Percentiles rank a stretch among this genome's conserved stretches.
These are phyloP conservation scores for Cnemophilus loriae DNA, from an alignment of 2,113 vertebrate species.

Conservation along the genomic window DNA sequence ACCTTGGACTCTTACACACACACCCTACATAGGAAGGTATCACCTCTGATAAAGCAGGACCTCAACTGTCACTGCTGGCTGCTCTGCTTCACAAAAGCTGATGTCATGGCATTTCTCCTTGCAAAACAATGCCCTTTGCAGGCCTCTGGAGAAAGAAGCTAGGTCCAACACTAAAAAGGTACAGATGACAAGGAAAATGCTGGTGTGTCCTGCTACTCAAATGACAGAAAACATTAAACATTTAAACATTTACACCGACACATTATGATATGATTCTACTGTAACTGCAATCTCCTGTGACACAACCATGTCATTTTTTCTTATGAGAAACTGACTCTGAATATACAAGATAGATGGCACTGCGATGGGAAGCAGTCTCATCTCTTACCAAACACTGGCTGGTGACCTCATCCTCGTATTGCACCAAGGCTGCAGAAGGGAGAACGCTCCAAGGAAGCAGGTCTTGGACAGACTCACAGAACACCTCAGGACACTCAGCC, in stretches of 20 bases:
- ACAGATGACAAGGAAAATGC: neutral
- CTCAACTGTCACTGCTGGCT: neutral
- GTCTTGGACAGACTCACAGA: neutral
- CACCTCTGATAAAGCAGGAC: neutral
- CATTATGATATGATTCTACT: neutral
- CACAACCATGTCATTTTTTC: neutral
- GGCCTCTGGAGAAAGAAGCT: neutral
- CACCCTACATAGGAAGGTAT: neutral
- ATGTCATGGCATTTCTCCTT: neutral
- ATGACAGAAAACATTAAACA: neutral
- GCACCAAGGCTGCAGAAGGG: neutral
- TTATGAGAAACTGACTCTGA: neutral
- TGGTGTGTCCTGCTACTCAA: neutral
- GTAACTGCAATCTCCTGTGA: neutral
- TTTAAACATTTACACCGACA: neutral
- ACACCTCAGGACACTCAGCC: neutral
- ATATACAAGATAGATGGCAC: neutral
- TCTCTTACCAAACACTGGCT: neutral
- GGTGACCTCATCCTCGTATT: neutral
- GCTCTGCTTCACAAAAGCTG: neutral
- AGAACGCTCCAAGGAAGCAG: neutral
- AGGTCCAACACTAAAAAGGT: neutral
- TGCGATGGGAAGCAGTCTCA: neutral
- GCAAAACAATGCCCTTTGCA: neutral
- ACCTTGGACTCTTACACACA: neutral